Conservation (phyloP, 2,113 vertebrate species). For the Psophia crepitans region DNA sequence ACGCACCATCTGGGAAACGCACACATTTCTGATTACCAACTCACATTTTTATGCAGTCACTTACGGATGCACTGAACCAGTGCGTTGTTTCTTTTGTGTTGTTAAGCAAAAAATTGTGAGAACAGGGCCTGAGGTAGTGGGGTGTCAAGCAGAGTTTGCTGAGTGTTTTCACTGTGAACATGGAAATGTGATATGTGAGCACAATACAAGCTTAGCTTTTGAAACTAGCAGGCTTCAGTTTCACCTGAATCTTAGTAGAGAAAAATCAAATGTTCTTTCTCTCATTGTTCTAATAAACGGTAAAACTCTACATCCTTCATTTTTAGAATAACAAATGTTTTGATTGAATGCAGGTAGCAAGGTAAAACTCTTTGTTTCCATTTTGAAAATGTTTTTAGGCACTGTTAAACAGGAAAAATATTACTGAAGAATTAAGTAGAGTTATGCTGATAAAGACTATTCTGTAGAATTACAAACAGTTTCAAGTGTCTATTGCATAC, state of each 20-base stretch:
- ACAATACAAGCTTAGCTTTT: neutral
- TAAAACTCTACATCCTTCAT: neutral
- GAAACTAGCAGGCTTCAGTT: neutral
- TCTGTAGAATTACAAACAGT: neutral
- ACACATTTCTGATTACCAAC: neutral
- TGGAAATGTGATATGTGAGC: neutral
- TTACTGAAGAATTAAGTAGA: neutral
- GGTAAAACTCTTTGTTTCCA: neutral
- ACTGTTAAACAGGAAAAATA: neutral
- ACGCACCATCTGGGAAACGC: slow-evolving; percentile 22
- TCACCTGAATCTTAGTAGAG: neutral
- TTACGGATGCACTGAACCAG: neutral
- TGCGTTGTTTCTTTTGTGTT: neutral
- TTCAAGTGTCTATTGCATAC: neutral
- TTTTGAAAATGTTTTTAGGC: neutral
- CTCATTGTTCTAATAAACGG: neutral
- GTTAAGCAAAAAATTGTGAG: neutral
- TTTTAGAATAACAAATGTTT: rapidly evolving
- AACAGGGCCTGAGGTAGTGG: neutral
- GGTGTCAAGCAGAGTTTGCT: neutral
- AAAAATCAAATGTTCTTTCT: neutral
- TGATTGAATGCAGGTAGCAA: neutral
- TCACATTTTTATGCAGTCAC: neutral
- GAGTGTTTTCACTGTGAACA: neutral
- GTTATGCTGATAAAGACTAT: neutral